A percentile compares a stretch with the other conserved stretches of the same genome.
Conservation (phyloP, 2,797 vertebrate species). For the Mastacembelus armatus region DNA sequence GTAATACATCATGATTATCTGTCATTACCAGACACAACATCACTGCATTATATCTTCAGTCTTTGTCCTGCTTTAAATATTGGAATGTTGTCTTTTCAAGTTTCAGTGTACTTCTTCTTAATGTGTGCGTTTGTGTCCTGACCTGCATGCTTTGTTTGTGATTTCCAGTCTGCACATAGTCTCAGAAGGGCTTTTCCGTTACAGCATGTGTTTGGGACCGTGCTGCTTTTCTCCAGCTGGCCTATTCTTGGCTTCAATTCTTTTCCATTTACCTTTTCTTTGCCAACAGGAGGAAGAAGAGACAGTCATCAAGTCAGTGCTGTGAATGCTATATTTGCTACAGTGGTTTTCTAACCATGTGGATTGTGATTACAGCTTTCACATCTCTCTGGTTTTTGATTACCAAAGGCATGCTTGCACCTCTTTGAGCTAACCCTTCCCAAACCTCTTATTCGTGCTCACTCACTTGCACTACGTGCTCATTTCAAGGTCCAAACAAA, state of each 20-base stretch:
- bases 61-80: not conserved
- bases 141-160: constrained; percentile 50
- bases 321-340: constrained; percentile 50
- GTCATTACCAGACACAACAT: not conserved
- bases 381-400: constrained; percentile 64
- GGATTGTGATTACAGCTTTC: constrained; percentile 64
- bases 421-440: constrained; percentile 52
- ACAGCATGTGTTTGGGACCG: constrained; percentile 6
- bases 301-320: constrained; percentile 92
- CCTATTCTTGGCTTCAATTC: constrained; percentile 45
- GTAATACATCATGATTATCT: not conserved
- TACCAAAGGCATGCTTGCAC: constrained; percentile 63
- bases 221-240: constrained; percentile 25
- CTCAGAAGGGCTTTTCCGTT: constrained; percentile 59
- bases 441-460: constrained; percentile 42
- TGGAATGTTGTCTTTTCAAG: not conserved
- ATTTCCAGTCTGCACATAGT: constrained; percentile 50
- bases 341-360: constrained; percentile 53
- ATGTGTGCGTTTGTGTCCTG: constrained; percentile 32
- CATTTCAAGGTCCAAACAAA: constrained; percentile 39
- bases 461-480: constrained; percentile 29
- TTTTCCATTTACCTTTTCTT: constrained; percentile 71
- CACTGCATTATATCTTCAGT: not conserved
- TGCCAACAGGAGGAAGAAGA: constrained; percentile 85
- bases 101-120: constrained; percentile 17